Percentiles rank a stretch among this genome's conserved stretches.
Evolutionary conservation across 2,888 invertebrate species (phyloP).

Genomic region (Rhaphigaster nebulosa): DNA sequence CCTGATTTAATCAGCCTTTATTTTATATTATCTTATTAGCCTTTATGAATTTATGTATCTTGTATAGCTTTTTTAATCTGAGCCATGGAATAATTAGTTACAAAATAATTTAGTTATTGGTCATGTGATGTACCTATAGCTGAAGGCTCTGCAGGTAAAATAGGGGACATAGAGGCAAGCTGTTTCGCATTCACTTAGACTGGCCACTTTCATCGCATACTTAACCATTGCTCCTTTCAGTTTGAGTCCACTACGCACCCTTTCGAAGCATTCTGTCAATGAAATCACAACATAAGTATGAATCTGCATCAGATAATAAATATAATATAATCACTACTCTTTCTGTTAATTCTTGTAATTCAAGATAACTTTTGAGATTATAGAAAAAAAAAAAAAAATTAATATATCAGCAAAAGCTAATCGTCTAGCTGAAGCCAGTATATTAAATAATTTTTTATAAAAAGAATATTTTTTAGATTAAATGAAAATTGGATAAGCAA

Average conservation of each 20-base stretch:
- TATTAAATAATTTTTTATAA: too few relatives aligned
- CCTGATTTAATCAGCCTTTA: too few relatives aligned
- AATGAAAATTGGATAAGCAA: too few relatives aligned
- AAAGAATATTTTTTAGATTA: too few relatives aligned
- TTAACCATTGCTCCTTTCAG: constrained; percentile 76
- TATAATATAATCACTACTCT: neutral
- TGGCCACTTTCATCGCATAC: constrained; percentile 78
- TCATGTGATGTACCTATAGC: constrained; percentile 74
- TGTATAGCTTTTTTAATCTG: neutral
- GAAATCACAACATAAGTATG: constrained; percentile 29
- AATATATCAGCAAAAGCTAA: too few relatives aligned
- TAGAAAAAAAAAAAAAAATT: neutral
- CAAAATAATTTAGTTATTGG: neutral
- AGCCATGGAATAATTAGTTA: neutral
- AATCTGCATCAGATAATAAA: constrained; percentile 13
- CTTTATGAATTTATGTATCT: too few relatives aligned
- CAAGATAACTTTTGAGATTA: neutral
- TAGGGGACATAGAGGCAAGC: constrained; percentile 81
- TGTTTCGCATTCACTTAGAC: constrained; percentile 84
- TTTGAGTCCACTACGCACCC: constrained; percentile 81
- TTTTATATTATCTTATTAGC: too few relatives aligned
- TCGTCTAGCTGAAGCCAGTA: too few relatives aligned
- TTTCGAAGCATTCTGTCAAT: constrained; percentile 84
- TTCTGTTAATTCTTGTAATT: neutral
- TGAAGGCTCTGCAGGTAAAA: constrained; percentile 86